A percentile compares a stretch with the other conserved stretches of the same genome.
Conservation (phyloP, 2,797 vertebrate genomes). For the Coracias cyanogaster region DNA sequence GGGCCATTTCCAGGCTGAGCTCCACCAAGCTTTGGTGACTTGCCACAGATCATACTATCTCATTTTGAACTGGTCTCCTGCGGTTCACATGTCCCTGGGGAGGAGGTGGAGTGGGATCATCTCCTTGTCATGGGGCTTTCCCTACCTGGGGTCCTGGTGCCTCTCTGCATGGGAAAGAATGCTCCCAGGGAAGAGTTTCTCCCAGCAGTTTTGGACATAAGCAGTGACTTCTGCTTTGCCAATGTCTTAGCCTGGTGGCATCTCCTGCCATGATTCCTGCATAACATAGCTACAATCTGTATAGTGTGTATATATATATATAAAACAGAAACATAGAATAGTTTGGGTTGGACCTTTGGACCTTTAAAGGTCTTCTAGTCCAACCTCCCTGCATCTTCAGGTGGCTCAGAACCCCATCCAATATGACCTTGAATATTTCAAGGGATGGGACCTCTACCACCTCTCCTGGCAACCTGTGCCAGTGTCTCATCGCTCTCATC, state of each 20-base stretch:
- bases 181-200: background rate
- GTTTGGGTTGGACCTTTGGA: background rate
- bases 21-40: background rate
- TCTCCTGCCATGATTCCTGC: background rate
- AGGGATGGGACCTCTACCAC: background rate
- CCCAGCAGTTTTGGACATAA: background rate
- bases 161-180: background rate
- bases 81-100: fast-evolving
- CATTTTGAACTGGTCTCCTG: fast-evolving
- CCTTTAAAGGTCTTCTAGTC: background rate
- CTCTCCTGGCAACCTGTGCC: background rate
- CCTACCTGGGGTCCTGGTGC: background rate
- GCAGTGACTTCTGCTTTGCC: background rate
- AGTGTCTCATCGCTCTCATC: background rate
- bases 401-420: background rate
- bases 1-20: background rate
- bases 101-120: background rate
- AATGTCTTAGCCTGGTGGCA: fast-evolving
- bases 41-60: fast-evolving
- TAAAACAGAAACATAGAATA: background rate
- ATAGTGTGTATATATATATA: background rate
- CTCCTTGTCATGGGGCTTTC: background rate
- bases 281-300: no score
- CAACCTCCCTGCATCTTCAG: background rate
- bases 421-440: background rate